phyloP scores from a whole-genome alignment of 1,140 invertebrate species.

The Chelonus insularis region DNA sequence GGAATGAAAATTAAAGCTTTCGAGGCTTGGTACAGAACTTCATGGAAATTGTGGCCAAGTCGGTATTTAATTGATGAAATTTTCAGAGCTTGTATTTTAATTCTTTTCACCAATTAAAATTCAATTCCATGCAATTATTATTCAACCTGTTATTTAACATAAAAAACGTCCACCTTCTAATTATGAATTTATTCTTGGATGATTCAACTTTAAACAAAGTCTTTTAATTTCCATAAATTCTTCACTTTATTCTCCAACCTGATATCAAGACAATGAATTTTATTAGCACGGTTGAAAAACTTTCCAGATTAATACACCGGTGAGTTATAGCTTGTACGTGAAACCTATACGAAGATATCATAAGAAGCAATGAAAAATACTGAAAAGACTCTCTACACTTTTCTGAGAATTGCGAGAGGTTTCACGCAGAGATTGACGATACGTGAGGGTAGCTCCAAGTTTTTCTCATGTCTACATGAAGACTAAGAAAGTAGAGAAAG shows the following conservation, averaged over 20 bases:
- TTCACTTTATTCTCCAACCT: not conserved
- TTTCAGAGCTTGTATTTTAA: too few relatives aligned
- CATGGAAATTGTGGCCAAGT: too few relatives aligned
- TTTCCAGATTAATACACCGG: not conserved
- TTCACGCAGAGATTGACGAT: conserved; percentile 28
- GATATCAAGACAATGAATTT: not conserved
- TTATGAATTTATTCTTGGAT: too few relatives aligned
- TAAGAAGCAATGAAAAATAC: conserved; percentile 11
- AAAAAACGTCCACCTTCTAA: too few relatives aligned
- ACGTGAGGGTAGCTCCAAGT: conserved; percentile 25
- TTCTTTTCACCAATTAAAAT: too few relatives aligned
- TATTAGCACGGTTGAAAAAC: too few relatives aligned
- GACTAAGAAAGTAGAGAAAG: not conserved
- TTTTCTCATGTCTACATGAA: conserved; percentile 9
- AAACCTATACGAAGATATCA: not conserved
- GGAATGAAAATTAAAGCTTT: too few relatives aligned
- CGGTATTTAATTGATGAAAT: too few relatives aligned
- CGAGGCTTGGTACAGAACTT: too few relatives aligned
- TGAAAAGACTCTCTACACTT: conserved; percentile 15
- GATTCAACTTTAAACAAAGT: too few relatives aligned
- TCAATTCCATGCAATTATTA: too few relatives aligned
- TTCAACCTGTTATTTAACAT: too few relatives aligned
- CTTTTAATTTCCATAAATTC: not conserved
- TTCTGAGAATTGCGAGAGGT: conserved; percentile 8
- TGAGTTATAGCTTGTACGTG: conserved; percentile 9